A percentile compares a stretch with the other conserved stretches of the same genome.
These are phyloP conservation scores for Spisula subtruncata DNA, from an alignment of 2,888 invertebrate species.

Conservation along the genomic window DNA sequence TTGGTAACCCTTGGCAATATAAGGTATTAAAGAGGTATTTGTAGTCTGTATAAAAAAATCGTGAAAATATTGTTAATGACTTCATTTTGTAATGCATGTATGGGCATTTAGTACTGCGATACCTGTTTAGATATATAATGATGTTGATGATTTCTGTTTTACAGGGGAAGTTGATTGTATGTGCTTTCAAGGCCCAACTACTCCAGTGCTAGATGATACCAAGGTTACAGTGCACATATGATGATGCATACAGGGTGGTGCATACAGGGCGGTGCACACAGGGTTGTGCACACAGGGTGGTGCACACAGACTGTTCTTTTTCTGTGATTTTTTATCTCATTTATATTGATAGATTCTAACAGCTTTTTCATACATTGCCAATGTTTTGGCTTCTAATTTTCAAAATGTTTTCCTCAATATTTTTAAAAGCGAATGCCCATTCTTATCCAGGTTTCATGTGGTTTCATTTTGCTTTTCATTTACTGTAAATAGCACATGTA, in stretches of 20 bases:
- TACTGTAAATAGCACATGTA: too few species aligned
- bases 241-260: not conserved
- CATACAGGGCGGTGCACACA: not conserved
- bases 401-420: too few species aligned
- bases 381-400: not conserved
- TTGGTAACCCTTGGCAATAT: too few species aligned
- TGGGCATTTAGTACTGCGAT: too few species aligned
- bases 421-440: too few species aligned
- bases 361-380: not conserved
- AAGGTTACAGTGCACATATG: not conserved
- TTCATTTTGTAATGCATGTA: too few species aligned
- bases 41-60: too few species aligned
- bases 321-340: conserved; percentile 21
- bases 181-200: conserved; percentile 84
- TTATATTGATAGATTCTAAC: not conserved
- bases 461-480: too few species aligned
- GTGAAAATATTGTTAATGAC: too few species aligned
- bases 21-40: too few species aligned
- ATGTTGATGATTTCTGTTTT: conserved; percentile 29
- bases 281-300: not conserved
- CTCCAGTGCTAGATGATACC: conserved; percentile 29
- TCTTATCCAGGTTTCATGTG: too few species aligned
- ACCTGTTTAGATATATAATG: too few species aligned
- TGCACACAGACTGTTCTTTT: not conserved
- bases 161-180: conserved; percentile 84